Conservation (phyloP, 1,140 invertebrate species). For the Formica exsecta region DNA sequence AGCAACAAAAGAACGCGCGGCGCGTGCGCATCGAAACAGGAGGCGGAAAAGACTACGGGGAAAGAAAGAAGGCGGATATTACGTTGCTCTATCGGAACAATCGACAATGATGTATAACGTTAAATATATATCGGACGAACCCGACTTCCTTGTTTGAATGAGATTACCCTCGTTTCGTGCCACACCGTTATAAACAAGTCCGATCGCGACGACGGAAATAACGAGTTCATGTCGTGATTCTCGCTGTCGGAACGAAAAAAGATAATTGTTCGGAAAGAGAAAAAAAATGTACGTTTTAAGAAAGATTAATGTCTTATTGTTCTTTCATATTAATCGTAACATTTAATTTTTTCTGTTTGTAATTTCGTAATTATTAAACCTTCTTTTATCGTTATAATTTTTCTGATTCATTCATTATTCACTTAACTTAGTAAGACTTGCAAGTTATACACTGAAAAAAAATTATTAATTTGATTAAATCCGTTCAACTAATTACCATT, state of each 20-base stretch:
- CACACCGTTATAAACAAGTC: slow-evolving; percentile 69
- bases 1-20: slow-evolving; percentile 71
- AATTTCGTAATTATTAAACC: not conserved
- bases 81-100: slow-evolving; percentile 50
- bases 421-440: not conserved
- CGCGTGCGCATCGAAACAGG: slow-evolving; percentile 35
- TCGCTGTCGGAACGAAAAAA: not conserved
- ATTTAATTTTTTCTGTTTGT: not conserved
- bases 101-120: slow-evolving; percentile 19
- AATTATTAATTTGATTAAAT: too few species aligned
- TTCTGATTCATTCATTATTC: not conserved
- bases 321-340: not conserved
- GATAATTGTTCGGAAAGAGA: not conserved
- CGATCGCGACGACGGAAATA: slow-evolving; percentile 71
- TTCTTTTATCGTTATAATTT: not conserved
- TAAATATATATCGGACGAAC: slow-evolving; percentile 17
- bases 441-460: not conserved
- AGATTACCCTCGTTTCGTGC: slow-evolving; percentile 36
- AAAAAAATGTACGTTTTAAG: not conserved
- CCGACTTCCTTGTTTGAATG: slow-evolving; percentile 25
- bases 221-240: slow-evolving; percentile 2
- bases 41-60: slow-evolving; percentile 64
- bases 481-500: too few species aligned
- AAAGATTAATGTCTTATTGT: not conserved
- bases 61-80: slow-evolving; percentile 43